phyloP scores from a whole-genome alignment of 2,888 invertebrate species.

The Thalpophila matura region DNA sequence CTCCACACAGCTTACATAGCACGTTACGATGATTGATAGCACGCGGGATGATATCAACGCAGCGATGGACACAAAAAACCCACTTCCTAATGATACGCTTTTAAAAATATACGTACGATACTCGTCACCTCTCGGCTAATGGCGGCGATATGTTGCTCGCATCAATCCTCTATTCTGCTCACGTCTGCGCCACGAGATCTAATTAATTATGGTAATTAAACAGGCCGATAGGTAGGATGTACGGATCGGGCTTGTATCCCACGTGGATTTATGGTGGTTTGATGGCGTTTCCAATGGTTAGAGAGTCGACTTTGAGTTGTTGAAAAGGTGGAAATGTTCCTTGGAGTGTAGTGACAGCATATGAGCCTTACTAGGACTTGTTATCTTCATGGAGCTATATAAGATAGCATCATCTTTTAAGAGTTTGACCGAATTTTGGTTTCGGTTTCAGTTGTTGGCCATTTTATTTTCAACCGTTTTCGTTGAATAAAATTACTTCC shows the following conservation, averaged over 20 bases:
- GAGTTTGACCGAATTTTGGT: too few species aligned
- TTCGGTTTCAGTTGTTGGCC: too few species aligned
- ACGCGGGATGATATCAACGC: slow-evolving; percentile 76
- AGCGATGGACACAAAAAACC: slow-evolving; percentile 78
- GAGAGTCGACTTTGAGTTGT: slow-evolving; percentile 18
- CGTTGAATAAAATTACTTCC: too few species aligned
- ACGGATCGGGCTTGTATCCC: slow-evolving; percentile 68
- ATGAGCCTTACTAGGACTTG: too few species aligned
- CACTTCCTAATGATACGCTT: slow-evolving; percentile 85
- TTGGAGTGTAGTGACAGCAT: too few species aligned
- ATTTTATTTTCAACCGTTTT: too few species aligned
- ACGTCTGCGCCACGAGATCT: slow-evolving; percentile 85
- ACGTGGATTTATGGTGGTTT: slow-evolving; percentile 65
- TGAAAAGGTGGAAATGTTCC: slow-evolving; percentile 15
- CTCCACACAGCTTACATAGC: slow-evolving; percentile 56
- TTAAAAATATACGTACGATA: slow-evolving; percentile 78
- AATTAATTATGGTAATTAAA: slow-evolving; percentile 90
- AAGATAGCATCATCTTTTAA: too few species aligned
- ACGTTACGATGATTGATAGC: slow-evolving; percentile 84
- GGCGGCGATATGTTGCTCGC: slow-evolving; percentile 86
- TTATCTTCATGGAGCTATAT: too few species aligned
- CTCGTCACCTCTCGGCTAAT: slow-evolving; percentile 84
- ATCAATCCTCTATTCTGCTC: slow-evolving; percentile 88
- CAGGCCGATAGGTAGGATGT: slow-evolving; percentile 77
- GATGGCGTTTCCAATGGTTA: slow-evolving; percentile 25